Base-by-base conservation (phyloP, 2,888 invertebrate species). In the Drosophila testacea region DNA sequence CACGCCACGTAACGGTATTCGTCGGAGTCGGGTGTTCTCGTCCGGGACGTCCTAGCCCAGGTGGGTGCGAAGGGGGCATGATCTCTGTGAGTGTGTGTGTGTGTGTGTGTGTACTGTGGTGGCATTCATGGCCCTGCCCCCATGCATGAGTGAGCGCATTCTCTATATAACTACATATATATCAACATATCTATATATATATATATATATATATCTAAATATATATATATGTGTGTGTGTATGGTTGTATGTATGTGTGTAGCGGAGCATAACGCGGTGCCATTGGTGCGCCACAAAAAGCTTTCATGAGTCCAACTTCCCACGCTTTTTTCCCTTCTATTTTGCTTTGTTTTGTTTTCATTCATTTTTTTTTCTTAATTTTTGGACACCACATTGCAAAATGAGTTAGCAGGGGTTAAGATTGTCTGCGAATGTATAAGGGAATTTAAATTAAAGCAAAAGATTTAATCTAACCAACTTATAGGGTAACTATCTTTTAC, bases 241-340 rank as follows among this genome's bases (percentile, higher is more conserved):
- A 34, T 65, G 46, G 65, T 39, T 52, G 47, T 46, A 34, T 60
- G 52, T 50, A 42, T 68, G 46, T 75, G 81, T 79, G 80, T 83
- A 85, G 86, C 86, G 92, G 92, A 90, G 92, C 92, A 92, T 91
- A 93, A 92, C 92, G 92, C 91, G 92, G 92, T 93, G 90, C 92
- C 90, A 93, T 92, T 93, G 93, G 93, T 93, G 92, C 92, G 93
- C 92, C 93, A 87, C 93, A 93, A 92, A 92, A 92, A 92, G 92
- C 92, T 92, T 92, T 91, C 91, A 90, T 90, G 91, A 90, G 88
- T 88, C 76, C 85, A 72, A 74, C 85, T 76, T 84, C 79, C 84
- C 84, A 79, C 83, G 67, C 77, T 72, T 69, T 77, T 68, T 76
- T 56, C 56, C 16, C 44, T 44, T 61, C 9, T 54, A 11, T 69